Base-by-base conservation (phyloP, 2,888 invertebrate genomes). In the Coenonympha glycerion region DNA sequence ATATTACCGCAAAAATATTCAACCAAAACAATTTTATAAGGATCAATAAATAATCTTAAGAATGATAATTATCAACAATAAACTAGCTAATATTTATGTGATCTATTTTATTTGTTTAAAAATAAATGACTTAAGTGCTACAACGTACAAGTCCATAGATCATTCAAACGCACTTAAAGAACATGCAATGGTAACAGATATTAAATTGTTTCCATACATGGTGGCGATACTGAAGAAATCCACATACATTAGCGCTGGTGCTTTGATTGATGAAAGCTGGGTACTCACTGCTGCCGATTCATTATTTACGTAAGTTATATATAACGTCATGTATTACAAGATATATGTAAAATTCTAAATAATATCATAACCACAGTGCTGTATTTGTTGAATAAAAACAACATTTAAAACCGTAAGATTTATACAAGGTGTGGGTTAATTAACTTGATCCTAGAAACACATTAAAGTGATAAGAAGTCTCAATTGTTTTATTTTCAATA, bases 211-310 rank as follows among this genome's bases (percentile, higher is more conserved):
- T 57, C 80, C 83, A 0, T 84, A 78, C n/a, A 69, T 78, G 49
- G 82, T 60, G 1, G 77, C 81, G 1, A 66, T 85, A 37, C 58
- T 85, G 58, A 72, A 67, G 51, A 78, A 71, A 51, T 62, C 68
- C 0, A 62, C 55, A 1, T 86, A 75, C 56, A 16, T 84, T 0
- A 70, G 79, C 59, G 70, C 80, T 2, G 85, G 84, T 1, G 79
- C 81, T 0, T 56, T 86, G 45, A 71, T 86, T 11, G 65, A 72
- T 54, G 71, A 76, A 0, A 66, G 59, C 5, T 85, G 84, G 83
- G 74, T 86, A 0, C 24, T 85, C n/a, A 83, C 84, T 0, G 74
- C 71, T 0, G 85, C 78, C 2, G 79, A 79, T 56, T 60, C 73
- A 0, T 62, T 84, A 6, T 79, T 58, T 55, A 33, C 68, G 84